Evolutionary conservation across 2,888 invertebrate species (phyloP).

Genomic region (Hydropsyche betteni): DNA sequence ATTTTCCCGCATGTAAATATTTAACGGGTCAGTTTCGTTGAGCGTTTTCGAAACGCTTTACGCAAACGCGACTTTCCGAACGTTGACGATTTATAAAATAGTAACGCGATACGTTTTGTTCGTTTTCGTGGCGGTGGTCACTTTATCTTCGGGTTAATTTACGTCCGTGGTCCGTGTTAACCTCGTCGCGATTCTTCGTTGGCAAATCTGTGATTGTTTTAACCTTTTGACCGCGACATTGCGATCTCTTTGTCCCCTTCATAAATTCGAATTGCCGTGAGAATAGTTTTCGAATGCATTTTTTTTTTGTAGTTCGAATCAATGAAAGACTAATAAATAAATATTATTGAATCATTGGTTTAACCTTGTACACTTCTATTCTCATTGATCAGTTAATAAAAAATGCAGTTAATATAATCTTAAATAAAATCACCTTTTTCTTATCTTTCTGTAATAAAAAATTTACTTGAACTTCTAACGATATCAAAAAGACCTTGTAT

Average conservation of each 20-base stretch:
- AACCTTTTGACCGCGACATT: slow-evolving; percentile 19
- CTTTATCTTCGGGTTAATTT: slow-evolving; percentile 9
- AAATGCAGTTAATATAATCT: too few species aligned
- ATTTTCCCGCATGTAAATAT: neutral
- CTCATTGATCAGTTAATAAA: too few species aligned
- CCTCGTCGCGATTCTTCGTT: slow-evolving; percentile 13
- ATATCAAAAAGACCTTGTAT: too few species aligned
- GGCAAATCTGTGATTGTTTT: slow-evolving; percentile 28
- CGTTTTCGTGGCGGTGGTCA: too few species aligned
- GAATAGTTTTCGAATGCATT: neutral
- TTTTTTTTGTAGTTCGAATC: neutral
- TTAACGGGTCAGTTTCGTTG: neutral
- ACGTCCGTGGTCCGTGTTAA: slow-evolving; percentile 15
- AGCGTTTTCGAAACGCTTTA: neutral
- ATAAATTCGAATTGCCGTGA: slow-evolving; percentile 6
- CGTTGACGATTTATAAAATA: neutral
- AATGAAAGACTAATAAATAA: too few species aligned
- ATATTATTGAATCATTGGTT: too few species aligned
- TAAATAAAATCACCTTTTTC: too few species aligned
- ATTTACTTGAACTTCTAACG: too few species aligned
- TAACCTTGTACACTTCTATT: too few species aligned
- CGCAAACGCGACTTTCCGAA: neutral
- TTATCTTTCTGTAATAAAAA: too few species aligned
- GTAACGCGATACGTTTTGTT: slow-evolving; percentile 17
- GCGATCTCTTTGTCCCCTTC: slow-evolving; percentile 5